A percentile compares a stretch with the other conserved stretches of the same genome.
Conservation (phyloP, 2,888 invertebrate species). For the Apotomis turbidana region DNA sequence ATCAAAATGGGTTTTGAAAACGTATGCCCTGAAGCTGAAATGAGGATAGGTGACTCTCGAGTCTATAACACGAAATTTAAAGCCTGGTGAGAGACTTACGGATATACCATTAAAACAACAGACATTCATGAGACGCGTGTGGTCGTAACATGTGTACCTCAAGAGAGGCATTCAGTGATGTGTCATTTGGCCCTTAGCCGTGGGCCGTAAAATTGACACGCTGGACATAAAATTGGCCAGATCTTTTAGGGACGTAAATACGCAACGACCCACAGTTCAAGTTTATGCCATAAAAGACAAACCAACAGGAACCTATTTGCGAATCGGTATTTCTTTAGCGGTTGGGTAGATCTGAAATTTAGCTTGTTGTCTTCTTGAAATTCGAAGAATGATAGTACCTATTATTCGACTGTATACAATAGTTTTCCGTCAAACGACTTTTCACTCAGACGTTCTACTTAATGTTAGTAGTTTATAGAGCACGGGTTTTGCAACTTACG, state of each 20-base stretch:
- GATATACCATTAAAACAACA: not conserved
- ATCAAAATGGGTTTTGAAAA: too few relatives aligned
- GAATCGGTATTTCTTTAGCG: not conserved
- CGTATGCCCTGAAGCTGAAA: too few relatives aligned
- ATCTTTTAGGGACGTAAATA: constrained; percentile 24
- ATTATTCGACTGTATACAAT: too few relatives aligned
- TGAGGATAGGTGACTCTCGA: too few relatives aligned
- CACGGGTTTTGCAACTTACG: too few relatives aligned
- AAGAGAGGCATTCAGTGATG: constrained; percentile 19
- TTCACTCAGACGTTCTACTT: too few relatives aligned
- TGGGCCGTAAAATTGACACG: constrained; percentile 11
- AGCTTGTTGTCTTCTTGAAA: not conserved
- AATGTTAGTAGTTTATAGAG: too few relatives aligned
- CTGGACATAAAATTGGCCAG: constrained; percentile 23
- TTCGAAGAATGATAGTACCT: not conserved
- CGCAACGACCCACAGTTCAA: constrained; percentile 7
- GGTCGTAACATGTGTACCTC: constrained; percentile 4
- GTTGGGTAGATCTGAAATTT: not conserved
- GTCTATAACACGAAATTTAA: too few relatives aligned
- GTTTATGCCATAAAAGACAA: constrained; percentile 10
- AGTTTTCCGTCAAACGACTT: too few relatives aligned
- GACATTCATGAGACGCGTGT: constrained; percentile 20
- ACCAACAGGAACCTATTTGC: constrained; percentile 8
- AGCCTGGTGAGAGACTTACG: not conserved
- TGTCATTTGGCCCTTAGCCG: constrained; percentile 23